Base-by-base conservation (phyloP, 1,140 invertebrate genomes). In the Reticulitermes speratus region DNA sequence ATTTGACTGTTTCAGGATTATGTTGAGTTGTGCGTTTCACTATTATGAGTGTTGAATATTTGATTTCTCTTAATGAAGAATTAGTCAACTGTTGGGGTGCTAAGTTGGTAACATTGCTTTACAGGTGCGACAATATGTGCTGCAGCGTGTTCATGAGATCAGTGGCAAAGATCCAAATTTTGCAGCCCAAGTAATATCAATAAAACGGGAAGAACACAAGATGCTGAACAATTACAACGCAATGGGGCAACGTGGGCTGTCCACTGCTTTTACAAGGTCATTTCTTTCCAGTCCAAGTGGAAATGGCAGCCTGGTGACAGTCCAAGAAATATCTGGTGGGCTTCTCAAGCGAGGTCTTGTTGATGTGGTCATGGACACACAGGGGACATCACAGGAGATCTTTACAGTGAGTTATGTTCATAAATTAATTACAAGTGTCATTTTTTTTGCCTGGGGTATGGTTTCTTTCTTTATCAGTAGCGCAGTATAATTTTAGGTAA, bases 331-430 rank as follows among this genome's bases (percentile, higher is more conserved):
- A 3, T 93, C 92, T 25, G 92, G 93, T 59, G 96, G 96, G 32
- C 92, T 97, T 7, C 89, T 97, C 2, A 97, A 97, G 89, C 91
- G 95, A 44, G 96, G 96, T 30, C 91, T 93, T 0, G 96, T 97
- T 19, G 94, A 97, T 89, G 93, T 97, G 21, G 90, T 95, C 44
- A 85, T 97, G 9, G 91, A 94, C 48, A 93, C 92, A 21, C 89
- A 92, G 0, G 89, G 91, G 0, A 88, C 92, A 6, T 88, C 92
- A 55, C 89, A 94, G 21, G 90, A 91, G 14, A 87, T 95, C 5
- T 93, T 95, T 32, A 91, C 90, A 45, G 91, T 92, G 89, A 86
- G 85, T 52, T 89, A 88, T 16, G 19, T 55, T 21, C 19, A 21
- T 55, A 21, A 55, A 55, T 21, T 21, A 89, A 25, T 23, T 55